These are phyloP conservation scores for Drosophila pseudoananassae DNA, from an alignment of 1,140 invertebrate genomes.

Conservation along the genomic window DNA sequence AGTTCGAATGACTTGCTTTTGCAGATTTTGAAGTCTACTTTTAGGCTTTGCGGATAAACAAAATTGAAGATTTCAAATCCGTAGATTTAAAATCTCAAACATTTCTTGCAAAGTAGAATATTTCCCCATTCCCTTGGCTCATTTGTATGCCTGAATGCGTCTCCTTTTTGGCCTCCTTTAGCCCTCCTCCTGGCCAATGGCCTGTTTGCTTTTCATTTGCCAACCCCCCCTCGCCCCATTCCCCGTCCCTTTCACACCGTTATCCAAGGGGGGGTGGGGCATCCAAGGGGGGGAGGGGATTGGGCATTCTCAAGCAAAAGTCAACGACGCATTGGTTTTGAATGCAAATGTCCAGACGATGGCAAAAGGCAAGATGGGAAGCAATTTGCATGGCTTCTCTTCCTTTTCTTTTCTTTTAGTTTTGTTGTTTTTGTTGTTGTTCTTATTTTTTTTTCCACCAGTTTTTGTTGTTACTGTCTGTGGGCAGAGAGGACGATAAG, in stretches of 20 bases:
- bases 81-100: no score
- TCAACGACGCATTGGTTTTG: constrained; percentile 72
- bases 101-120: not conserved
- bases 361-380: constrained; percentile 43
- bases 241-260: no score
- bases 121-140: constrained; percentile 13
- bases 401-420: constrained; percentile 7
- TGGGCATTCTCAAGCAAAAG: constrained; percentile 63
- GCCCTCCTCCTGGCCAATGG: constrained; percentile 17
- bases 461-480: constrained; percentile 45
- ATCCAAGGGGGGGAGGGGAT: not conserved
- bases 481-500: constrained; percentile 53
- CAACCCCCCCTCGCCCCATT: not conserved
- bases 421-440: constrained; percentile 16
- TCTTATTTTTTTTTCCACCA: constrained; percentile 30
- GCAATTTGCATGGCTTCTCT: constrained; percentile 71
- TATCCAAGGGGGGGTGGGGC: not conserved
- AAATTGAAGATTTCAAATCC: no score
- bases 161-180: constrained; percentile 7
- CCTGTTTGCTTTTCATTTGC: constrained; percentile 58
- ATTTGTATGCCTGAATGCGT: constrained; percentile 55
- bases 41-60: not conserved
- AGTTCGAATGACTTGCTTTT: no score
- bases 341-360: constrained; percentile 69
- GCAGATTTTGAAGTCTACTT: not conserved